Percentiles rank a stretch among this genome's conserved stretches.
Conservation (phyloP, 2,113 vertebrate species). For the Stegostoma tigrinum region DNA sequence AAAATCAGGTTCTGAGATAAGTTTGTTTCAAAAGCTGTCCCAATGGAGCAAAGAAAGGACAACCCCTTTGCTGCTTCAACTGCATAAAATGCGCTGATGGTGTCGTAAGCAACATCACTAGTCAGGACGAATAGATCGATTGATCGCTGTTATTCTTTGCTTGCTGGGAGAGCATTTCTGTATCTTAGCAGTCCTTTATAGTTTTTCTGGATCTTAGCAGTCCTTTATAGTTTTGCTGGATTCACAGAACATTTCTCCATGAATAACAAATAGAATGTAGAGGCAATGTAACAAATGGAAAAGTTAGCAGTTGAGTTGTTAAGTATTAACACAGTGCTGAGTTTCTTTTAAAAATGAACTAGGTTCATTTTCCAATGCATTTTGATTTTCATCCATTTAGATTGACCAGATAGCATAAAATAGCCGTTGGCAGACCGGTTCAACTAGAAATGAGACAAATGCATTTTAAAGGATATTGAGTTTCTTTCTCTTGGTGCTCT, state of each 20-base stretch:
- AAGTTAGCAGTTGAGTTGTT: too few relatives aligned
- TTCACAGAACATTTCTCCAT: too few relatives aligned
- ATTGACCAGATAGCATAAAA: not conserved
- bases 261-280: too few relatives aligned
- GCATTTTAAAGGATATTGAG: not conserved
- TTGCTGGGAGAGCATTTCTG: too few relatives aligned
- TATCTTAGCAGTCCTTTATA: too few relatives aligned
- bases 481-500: not conserved
- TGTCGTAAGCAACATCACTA: not conserved
- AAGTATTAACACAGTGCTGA: too few relatives aligned
- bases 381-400: not conserved
- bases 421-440: not conserved
- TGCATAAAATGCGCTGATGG: slow-evolving; percentile 8
- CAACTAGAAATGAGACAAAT: not conserved
- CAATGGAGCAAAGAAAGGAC: not conserved
- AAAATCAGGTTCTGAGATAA: not conserved
- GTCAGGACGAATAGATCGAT: not conserved
- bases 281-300: too few relatives aligned
- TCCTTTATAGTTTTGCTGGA: too few relatives aligned
- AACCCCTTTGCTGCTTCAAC: not conserved
- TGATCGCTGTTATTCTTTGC: too few relatives aligned
- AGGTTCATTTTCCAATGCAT: too few relatives aligned
- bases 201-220: too few relatives aligned
- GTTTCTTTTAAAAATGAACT: too few relatives aligned
- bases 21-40: not conserved